phyloP scores from a whole-genome alignment of 1,140 invertebrate genomes.

The Drosophila rufa region DNA sequence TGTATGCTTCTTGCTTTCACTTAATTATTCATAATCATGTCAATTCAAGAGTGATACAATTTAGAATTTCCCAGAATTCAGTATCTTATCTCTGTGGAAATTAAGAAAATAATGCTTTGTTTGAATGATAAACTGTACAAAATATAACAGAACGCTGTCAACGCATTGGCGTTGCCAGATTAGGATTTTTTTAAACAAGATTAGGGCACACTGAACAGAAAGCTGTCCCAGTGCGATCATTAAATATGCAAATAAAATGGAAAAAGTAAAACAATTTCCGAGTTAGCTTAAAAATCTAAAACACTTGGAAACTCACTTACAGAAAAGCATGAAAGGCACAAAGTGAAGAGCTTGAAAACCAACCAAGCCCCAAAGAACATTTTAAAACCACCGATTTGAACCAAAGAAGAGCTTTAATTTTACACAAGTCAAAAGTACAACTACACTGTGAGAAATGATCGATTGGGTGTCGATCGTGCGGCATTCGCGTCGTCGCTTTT shows the following conservation, averaged over 20 bases:
- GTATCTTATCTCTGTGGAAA: neutral
- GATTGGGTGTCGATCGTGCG: slow-evolving; percentile 92
- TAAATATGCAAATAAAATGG: neutral
- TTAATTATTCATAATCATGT: slow-evolving; percentile 23
- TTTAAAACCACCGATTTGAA: slow-evolving; percentile 36
- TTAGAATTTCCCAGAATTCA: neutral
- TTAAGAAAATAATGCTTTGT: neutral
- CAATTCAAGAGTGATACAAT: neutral
- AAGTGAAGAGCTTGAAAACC: slow-evolving; percentile 5
- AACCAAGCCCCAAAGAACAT: slow-evolving; percentile 24
- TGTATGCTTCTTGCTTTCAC: neutral
- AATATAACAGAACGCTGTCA: neutral
- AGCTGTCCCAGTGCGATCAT: no score
- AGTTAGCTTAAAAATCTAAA: neutral
- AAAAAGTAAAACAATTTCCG: neutral
- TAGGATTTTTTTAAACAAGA: neutral
- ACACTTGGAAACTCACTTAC: neutral
- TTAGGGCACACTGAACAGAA: neutral
- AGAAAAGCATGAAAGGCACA: slow-evolving; percentile 38
- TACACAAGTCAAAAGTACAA: slow-evolving; percentile 5
- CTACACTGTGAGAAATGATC: slow-evolving; percentile 87
- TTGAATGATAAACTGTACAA: neutral
- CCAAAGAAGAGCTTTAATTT: slow-evolving; percentile 19
- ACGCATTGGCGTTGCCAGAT: no score
- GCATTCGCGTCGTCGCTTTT: slow-evolving; percentile 90